Base-by-base conservation (phyloP, 2,797 vertebrate species). In the Manis pentadactyla region DNA sequence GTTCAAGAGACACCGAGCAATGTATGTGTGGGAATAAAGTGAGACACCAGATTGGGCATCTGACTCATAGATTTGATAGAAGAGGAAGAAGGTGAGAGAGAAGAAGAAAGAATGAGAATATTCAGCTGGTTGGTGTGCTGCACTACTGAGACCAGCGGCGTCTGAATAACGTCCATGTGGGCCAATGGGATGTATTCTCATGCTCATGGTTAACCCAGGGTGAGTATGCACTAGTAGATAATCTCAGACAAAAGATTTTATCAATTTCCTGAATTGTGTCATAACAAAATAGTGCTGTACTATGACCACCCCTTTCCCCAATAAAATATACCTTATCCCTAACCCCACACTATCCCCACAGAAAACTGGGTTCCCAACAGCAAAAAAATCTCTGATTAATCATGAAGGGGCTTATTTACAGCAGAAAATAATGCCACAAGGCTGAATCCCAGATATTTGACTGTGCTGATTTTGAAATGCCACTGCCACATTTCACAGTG, bases 401-500 rank as follows among this genome's bases (percentile, higher is more conserved):
- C 37, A 77, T 49, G 64, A 94, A 81, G 71, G 92, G 23, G 2
- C 46, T 95, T 94, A 49, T 61, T 46, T 87, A 93, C 13, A 42
- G 69, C 39, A 92, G 94, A 95, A 93, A 90, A 92, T 75, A 95
- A 96, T 74, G 55, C 18, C 55, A 77, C 68, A 55, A 77, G n/a
- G 74, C 73, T 87, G 59, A 69, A 84, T 90, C 63, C 63, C 69
- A 78, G 90, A 85, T 91, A 97, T 55, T 74, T 95, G 49, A 92
- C 61, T 86, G 64, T 82, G 86, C 57, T 94, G 71, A 87, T 94
- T 95, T 97, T 96, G 61, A 37, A 57, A 75, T 27, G 63, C n/a
- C 25, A 92, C 87, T 96, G 95, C 61, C 90, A 96, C 94, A 81
- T 93, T 93, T 97, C 96, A 93, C 77, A 90, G 93, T 90, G 61